These are phyloP conservation scores for Cataglyphis rosenhaueri DNA, from an alignment of 2,888 invertebrate genomes.

Conservation along the genomic window DNA sequence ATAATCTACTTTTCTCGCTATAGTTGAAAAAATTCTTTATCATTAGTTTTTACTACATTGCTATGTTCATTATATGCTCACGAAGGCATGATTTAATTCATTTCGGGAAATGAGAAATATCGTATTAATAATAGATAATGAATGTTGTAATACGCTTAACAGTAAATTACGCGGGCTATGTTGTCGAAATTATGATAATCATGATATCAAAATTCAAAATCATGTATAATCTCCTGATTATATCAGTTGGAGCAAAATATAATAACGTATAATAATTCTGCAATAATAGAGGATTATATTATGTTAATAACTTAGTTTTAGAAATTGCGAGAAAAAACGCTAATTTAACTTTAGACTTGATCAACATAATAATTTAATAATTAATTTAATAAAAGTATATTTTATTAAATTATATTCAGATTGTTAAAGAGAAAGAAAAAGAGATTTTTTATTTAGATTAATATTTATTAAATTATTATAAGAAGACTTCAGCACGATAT, in stretches of 20 bases:
- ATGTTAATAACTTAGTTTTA: not conserved
- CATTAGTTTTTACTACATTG: not conserved
- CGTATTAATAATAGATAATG: not conserved
- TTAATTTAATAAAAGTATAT: not conserved
- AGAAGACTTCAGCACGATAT: not conserved
- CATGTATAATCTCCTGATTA: not conserved
- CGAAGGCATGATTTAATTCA: constrained; percentile 12
- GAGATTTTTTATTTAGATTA: not conserved
- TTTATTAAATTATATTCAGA: not conserved
- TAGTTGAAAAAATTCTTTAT: not conserved
- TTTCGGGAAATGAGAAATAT: not conserved
- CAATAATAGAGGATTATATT: not conserved
- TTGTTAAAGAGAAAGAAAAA: not conserved
- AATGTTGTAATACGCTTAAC: not conserved
- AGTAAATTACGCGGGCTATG: not conserved
- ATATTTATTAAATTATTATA: not conserved
- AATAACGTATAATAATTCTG: not conserved
- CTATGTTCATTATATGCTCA: not conserved
- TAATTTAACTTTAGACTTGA: not conserved
- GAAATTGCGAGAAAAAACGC: not conserved
- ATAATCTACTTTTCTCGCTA: not conserved
- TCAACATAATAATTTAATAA: not conserved
- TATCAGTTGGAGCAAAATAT: not conserved
- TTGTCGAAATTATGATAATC: not conserved
- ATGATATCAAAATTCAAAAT: not conserved